These are phyloP conservation scores for Petrocephalus schoutedeni DNA, from an alignment of 2,797 vertebrate species.

Conservation along the genomic window DNA sequence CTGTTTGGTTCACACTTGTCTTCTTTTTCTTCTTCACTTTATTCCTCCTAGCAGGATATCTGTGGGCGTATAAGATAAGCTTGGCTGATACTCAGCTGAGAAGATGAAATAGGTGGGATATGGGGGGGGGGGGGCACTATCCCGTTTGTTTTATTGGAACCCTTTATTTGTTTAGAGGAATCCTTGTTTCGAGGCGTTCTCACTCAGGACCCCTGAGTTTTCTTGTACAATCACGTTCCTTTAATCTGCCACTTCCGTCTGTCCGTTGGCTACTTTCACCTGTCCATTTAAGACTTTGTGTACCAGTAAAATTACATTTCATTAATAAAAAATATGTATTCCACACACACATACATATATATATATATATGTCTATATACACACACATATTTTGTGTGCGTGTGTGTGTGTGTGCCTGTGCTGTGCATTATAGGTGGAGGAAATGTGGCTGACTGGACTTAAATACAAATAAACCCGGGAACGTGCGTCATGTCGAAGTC, in stretches of 20 bases:
- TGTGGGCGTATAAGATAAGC: background rate
- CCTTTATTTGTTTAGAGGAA: background rate
- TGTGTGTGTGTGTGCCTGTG: background rate
- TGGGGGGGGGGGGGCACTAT: background rate
- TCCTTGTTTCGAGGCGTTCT: background rate
- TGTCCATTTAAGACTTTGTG: background rate
- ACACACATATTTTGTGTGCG: background rate
- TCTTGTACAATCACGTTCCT: background rate
- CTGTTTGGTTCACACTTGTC: background rate
- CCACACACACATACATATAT: background rate
- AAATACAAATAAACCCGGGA: conserved; percentile 15
- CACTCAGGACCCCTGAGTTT: background rate
- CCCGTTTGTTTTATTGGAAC: background rate
- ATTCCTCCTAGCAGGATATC: background rate
- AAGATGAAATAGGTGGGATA: background rate
- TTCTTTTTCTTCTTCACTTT: background rate
- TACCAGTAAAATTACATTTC: background rate
- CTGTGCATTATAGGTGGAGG: background rate
- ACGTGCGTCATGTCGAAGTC: background rate
- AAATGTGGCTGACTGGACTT: background rate
- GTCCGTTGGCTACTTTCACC: background rate
- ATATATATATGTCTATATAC: background rate
- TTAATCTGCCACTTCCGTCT: background rate
- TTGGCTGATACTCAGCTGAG: background rate
- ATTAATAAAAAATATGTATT: background rate